These are phyloP conservation scores for Tuta absoluta DNA, from an alignment of 2,888 invertebrate genomes.

Conservation along the genomic window DNA sequence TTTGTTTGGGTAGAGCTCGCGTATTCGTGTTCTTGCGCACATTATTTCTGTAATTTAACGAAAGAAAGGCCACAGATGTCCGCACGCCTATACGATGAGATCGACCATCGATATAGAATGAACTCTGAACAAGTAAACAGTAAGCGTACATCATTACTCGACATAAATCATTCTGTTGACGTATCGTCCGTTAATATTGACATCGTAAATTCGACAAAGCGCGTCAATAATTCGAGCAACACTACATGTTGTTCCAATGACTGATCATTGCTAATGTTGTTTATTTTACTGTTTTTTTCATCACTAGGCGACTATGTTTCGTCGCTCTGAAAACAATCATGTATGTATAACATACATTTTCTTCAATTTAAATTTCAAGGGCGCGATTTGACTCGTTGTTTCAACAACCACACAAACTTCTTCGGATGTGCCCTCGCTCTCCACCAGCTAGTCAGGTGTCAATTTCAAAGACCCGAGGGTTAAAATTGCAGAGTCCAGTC, in stretches of 20 bases:
- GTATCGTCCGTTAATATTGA: constrained; percentile 12
- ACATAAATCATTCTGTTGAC: constrained; percentile 15
- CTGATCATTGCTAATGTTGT: not conserved
- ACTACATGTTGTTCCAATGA: not conserved
- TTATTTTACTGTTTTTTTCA: not conserved
- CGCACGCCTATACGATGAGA: constrained; percentile 3
- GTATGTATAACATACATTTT: too few species aligned
- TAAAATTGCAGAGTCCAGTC: too few species aligned
- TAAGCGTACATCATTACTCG: not conserved
- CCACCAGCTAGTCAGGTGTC: too few species aligned
- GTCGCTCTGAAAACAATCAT: not conserved
- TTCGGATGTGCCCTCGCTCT: too few species aligned
- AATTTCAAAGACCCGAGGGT: too few species aligned
- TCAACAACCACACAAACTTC: too few species aligned
- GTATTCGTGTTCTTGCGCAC: not conserved
- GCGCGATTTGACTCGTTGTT: too few species aligned
- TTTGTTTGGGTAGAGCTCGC: too few species aligned
- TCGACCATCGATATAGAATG: constrained; percentile 1
- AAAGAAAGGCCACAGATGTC: not conserved
- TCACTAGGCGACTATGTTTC: not conserved
- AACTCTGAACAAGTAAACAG: not conserved
- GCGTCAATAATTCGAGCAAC: not conserved
- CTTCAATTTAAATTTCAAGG: too few species aligned
- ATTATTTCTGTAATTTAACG: not conserved
- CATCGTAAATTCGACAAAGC: constrained; percentile 3